Base-by-base conservation (phyloP, 2,888 invertebrate species). In the Eristalinus aeneus region DNA sequence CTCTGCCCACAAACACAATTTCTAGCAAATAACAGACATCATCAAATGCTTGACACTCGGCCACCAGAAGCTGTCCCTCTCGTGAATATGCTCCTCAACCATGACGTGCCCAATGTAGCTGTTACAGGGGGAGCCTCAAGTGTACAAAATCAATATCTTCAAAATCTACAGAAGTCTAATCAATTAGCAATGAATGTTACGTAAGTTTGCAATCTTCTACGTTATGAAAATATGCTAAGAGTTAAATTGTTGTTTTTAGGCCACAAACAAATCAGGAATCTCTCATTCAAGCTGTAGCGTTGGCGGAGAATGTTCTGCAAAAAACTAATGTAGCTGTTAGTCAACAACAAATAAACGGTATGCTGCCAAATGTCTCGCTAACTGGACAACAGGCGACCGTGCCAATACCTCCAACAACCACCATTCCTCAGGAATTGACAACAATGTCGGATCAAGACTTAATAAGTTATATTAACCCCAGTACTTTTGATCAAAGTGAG, bases 371-470 rank as follows among this genome's bases (percentile, higher is more conserved):
- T 10, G 90, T 90, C 12, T 69, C 85, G 2, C 61, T 85, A 27
- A 89, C 89, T 16, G 90, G 90, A 11, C 90, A 90, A 22, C 90
- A 90, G 2, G 90, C 94, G 90, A 90, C 93, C 89, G 92, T 90
- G 32, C 90, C 91, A 16, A 89, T 91, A 3, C 89, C 91, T 53
- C 89, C 91, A 16, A 56, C 74, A 5, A 60, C 88, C 1, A 88
- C 95, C 94, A 94, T 94, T 93, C 96, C 94, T 71, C 96, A 96
- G 90, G 95, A 96, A 63, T 94, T 97, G 89, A 96, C 96, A 10
- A 95, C 96, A 89, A 96, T 97, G 95, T 96, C 96, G 88, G 97
- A 97, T 92, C 96, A 96, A 92, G 97, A 97, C 93, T 94, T 97
- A 89, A 94, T 97, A 89, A 97, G 96, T 92, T 97, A 97, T 93